These are phyloP conservation scores for Mamestra brassicae DNA, from an alignment of 2,888 invertebrate species.

Conservation along the genomic window DNA sequence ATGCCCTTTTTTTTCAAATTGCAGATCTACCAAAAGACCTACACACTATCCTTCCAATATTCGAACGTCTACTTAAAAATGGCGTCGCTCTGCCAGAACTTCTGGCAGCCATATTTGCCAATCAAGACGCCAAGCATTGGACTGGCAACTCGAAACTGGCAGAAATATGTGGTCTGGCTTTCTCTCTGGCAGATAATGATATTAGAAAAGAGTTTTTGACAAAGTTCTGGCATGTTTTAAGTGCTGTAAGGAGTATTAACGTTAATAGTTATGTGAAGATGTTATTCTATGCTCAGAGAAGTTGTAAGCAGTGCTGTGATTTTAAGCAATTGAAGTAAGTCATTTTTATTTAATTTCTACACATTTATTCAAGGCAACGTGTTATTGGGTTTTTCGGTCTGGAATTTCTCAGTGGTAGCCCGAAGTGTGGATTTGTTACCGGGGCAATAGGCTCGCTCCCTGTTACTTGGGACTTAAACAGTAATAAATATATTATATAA, in stretches of 20 bases:
- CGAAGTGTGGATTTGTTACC: no score
- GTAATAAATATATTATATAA: no score
- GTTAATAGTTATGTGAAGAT: conserved; percentile 72
- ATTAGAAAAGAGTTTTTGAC: conserved; percentile 49
- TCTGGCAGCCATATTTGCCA: conserved; percentile 62
- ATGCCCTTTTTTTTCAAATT: not conserved
- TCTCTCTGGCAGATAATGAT: conserved; percentile 42
- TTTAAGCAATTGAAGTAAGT: conserved; percentile 75
- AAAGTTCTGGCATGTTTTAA: conserved; percentile 67
- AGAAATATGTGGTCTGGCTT: conserved; percentile 72
- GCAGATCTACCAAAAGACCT: conserved; percentile 45
- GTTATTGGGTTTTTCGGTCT: no score
- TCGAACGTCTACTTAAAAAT: conserved; percentile 60
- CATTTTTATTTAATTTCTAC: conserved; percentile 1
- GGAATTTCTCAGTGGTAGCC: no score
- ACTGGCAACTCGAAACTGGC: conserved; percentile 54
- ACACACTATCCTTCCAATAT: conserved; percentile 38
- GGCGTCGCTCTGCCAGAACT: conserved; percentile 70
- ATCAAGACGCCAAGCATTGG: conserved; percentile 48
- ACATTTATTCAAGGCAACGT: no score
- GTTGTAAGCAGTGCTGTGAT: conserved; percentile 71
- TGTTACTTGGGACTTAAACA: no score
- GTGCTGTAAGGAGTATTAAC: conserved; percentile 58
- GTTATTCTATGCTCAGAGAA: conserved; percentile 72
- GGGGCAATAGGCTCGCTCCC: no score